A percentile compares a stretch with the other conserved stretches of the same genome.
phyloP scores from a whole-genome alignment of 1,140 invertebrate species.

The Dendroctonus valens region DNA sequence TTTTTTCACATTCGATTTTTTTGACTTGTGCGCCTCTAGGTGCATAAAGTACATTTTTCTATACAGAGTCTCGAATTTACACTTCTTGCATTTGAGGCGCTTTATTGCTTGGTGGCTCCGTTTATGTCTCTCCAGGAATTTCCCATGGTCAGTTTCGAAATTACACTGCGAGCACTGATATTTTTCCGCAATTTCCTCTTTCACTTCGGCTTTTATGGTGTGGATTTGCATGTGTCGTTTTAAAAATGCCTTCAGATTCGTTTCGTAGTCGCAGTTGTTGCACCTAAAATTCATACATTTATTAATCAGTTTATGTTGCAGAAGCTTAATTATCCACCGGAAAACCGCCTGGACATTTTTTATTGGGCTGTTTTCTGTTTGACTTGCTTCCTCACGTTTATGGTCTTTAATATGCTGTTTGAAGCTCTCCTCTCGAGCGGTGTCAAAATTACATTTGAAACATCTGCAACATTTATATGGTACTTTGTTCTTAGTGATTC shows the following conservation, averaged over 20 bases:
- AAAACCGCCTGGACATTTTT: constrained; percentile 5
- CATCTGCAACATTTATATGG: not conserved
- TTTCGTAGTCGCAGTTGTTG: constrained; percentile 29
- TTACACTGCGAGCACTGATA: constrained; percentile 19
- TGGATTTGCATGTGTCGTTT: constrained; percentile 27
- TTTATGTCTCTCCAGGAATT: constrained; percentile 26
- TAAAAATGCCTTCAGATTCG: constrained; percentile 28
- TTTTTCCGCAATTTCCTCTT: constrained; percentile 11
- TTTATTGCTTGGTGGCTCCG: constrained; percentile 17
- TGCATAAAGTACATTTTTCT: constrained; percentile 25
- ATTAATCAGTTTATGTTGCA: not conserved
- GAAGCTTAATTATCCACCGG: not conserved
- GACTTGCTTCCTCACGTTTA: not conserved
- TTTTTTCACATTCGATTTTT: constrained; percentile 3
- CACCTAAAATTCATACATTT: constrained; percentile 13
- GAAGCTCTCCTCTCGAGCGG: constrained; percentile 4
- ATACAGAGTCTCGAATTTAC: constrained; percentile 27
- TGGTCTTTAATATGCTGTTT: too few relatives aligned
- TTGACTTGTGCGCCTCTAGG: constrained; percentile 13
- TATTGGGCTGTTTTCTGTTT: constrained; percentile 6
- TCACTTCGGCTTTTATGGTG: constrained; percentile 19
- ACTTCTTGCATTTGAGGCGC: constrained; percentile 21
- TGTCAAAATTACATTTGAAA: constrained; percentile 18
- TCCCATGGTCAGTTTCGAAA: constrained; percentile 26
- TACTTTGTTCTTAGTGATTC: not conserved